These are phyloP conservation scores for Staurois parvus DNA, from an alignment of 2,797 vertebrate species.

Conservation along the genomic window DNA sequence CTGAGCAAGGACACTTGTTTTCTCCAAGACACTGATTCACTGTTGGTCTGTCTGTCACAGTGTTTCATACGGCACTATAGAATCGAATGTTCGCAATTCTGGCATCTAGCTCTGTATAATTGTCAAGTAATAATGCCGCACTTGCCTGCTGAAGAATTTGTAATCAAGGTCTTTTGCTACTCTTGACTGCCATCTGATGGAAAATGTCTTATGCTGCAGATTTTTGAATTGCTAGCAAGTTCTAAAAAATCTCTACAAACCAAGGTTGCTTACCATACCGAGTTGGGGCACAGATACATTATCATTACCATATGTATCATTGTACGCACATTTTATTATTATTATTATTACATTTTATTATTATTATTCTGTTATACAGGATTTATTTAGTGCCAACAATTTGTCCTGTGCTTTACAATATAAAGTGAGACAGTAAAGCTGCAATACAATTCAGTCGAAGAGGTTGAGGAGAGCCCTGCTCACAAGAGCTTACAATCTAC, in stretches of 20 bases:
- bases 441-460: too few species aligned
- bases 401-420: too few species aligned
- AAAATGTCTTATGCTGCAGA: not conserved
- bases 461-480: too few species aligned
- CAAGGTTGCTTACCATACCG: too few species aligned
- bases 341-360: too few species aligned
- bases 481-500: too few species aligned
- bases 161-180: not conserved
- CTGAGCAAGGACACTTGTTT: constrained; percentile 13
- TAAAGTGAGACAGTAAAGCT: too few species aligned
- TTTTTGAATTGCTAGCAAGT: not conserved
- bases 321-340: too few species aligned
- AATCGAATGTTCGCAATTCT: constrained; percentile 39
- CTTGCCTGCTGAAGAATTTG: constrained; percentile 18
- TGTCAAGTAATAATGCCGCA: constrained; percentile 21
- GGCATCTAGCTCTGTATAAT: constrained; percentile 36
- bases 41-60: constrained; percentile 7
- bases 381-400: too few species aligned
- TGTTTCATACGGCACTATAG: constrained; percentile 19
- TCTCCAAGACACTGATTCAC: constrained; percentile 2
- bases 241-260: not conserved
- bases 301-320: too few species aligned
- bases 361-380: too few species aligned
- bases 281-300: too few species aligned
- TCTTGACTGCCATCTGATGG: constrained; percentile 57